Percentiles rank a stretch among this genome's conserved stretches.
Conservation (phyloP, 92 coral and sea anemone genomes). For the Scolanthus callimorphus region DNA sequence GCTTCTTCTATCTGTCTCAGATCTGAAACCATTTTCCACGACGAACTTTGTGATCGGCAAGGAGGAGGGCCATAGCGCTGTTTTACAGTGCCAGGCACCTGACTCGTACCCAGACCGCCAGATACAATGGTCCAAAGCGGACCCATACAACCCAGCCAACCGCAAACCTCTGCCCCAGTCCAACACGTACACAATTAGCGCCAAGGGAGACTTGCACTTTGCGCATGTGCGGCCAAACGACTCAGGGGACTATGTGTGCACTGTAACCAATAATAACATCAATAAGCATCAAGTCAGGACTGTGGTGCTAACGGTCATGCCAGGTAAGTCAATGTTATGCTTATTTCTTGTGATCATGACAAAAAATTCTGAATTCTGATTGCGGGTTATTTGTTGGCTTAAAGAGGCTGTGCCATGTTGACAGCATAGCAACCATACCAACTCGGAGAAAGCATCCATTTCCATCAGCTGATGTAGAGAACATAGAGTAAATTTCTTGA, state of each 20-base stretch:
- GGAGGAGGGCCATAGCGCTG: slow-evolving; percentile 27
- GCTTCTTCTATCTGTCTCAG: slow-evolving; percentile 18
- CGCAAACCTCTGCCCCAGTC: slow-evolving; percentile 40
- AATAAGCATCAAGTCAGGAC: slow-evolving; percentile 52
- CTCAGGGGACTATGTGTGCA: slow-evolving; percentile 59
- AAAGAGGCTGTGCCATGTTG: too few species aligned
- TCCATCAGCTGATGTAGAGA: too few species aligned
- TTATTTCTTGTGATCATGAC: too few species aligned
- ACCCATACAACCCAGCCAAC: slow-evolving; percentile 31
- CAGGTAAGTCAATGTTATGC: too few species aligned
- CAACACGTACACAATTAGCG: slow-evolving; percentile 51
- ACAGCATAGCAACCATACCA: too few species aligned
- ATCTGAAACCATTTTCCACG: slow-evolving; percentile 43
- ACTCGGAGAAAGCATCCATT: too few species aligned
- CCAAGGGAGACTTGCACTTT: slow-evolving; percentile 68
- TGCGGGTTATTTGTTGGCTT: too few species aligned
- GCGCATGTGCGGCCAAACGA: slow-evolving; percentile 43
- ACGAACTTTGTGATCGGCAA: slow-evolving; percentile 37
- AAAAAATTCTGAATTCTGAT: too few species aligned
- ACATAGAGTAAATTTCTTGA: too few species aligned
- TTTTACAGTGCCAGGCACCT: slow-evolving; percentile 60
- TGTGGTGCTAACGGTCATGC: slow-evolving; percentile 36
- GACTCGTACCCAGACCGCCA: slow-evolving; percentile 67
- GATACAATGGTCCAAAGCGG: slow-evolving; percentile 64
- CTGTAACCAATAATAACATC: slow-evolving; percentile 52